Evolutionary conservation across 2,888 invertebrate genomes (phyloP), one percentile per base, ranked within the genome.

Genomic region (Auanema freiburgensis): DNA sequence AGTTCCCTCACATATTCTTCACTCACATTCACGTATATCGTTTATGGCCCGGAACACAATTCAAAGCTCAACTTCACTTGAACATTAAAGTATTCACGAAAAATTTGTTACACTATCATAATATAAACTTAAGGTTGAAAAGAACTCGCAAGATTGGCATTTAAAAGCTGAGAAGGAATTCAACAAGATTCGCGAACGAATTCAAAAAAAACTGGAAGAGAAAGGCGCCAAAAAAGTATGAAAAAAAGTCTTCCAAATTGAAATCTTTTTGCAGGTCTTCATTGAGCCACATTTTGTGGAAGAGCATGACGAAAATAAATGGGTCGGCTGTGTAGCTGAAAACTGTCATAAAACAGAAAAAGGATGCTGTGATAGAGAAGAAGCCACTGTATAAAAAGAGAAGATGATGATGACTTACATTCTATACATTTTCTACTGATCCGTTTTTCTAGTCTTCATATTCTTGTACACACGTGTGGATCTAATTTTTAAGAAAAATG

Each of bases 281-380:
- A 43, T 62, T n/a, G 62, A 62, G 62, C 62, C 62, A 12, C 33
- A 49, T 12, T 62, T 62, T 41, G 50, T 50, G 50, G 62, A 62
- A 40, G 62, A 51, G 56, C 56, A 49, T 11, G 62, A 62, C 21
- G 44, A 24, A 16, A 53, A 40, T 18, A 41, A 43, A 24, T 60
- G 60, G 60, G 16, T 41, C 1, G 60, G 60, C 4, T 60, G 60
- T 46, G 53, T 53, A 16, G 24, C 49, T 33, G 60, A 60, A 21
- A 54, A 60, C 42, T 60, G 60, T 46, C 51, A 46, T 51, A 43
- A 49, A 10, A 53, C 46, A 8, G 49, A 60, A 40, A 53, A 25
- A 41, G 43, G 54, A 24, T 60, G 60, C 42, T 60, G 60, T 54
- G 53, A 33, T 33, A 33, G 33, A 33, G 33, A 33, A 33, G 33